Evolutionary conservation across 2,888 invertebrate genomes (phyloP).

Genomic region (Dasysyrphus albostriatus): DNA sequence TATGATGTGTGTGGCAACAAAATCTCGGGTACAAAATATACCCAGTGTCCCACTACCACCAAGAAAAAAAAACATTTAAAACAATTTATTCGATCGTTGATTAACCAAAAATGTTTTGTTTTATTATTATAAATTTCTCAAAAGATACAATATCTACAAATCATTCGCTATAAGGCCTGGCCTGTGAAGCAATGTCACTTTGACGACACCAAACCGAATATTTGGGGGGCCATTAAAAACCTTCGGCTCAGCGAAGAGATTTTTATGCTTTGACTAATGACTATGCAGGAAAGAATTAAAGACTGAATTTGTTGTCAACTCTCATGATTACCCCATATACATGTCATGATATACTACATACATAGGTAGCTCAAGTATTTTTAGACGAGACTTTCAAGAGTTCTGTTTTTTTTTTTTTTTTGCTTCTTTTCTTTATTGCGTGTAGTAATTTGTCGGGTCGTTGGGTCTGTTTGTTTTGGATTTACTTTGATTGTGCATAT

Average conservation of each 20-base stretch:
- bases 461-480: constrained; percentile 69
- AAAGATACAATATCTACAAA: constrained; percentile 22
- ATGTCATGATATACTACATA: not conserved
- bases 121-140: constrained; percentile 43
- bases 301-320: constrained; percentile 13
- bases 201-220: constrained; percentile 52
- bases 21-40: not conserved
- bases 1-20: constrained; percentile 17
- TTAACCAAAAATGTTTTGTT: constrained; percentile 65
- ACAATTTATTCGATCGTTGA: constrained; percentile 71
- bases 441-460: constrained; percentile 83
- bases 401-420: constrained; percentile 23
- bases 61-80: constrained; percentile 13
- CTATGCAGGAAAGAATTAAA: constrained; percentile 18
- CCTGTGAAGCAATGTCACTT: constrained; percentile 46
- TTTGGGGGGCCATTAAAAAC: constrained; percentile 49
- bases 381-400: constrained; percentile 41
- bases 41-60: not conserved
- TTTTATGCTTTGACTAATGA: constrained; percentile 74
- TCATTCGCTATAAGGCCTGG: not conserved
- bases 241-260: constrained; percentile 54
- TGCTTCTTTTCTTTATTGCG: constrained; percentile 80
- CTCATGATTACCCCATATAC: constrained; percentile 12
- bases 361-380: constrained; percentile 47
- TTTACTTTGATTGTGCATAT: constrained; percentile 23